Evolutionary conservation across 2,888 invertebrate genomes (phyloP).

Genomic region (Mesorhabditis sp.): DNA sequence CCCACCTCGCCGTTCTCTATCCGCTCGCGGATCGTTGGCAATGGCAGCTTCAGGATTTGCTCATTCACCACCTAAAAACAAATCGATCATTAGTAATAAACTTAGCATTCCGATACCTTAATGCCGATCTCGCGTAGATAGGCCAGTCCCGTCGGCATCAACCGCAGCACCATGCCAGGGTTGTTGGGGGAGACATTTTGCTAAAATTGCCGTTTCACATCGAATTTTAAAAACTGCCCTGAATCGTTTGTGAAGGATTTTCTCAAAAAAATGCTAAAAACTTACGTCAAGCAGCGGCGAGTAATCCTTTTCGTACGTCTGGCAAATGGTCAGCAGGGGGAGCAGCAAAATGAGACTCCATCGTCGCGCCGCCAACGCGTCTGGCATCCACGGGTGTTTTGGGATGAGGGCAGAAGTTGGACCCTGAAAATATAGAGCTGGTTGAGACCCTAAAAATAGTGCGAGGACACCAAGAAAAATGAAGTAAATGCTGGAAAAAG

Average conservation of each 20-base stretch:
- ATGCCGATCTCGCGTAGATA: slow-evolving; percentile 57
- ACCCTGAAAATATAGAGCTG: no score
- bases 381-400: no score
- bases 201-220: slow-evolving; percentile 26
- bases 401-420: no score
- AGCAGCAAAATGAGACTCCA: no score
- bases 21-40: slow-evolving; percentile 53
- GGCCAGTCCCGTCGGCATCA: slow-evolving; percentile 57
- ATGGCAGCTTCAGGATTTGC: slow-evolving; percentile 50
- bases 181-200: slow-evolving; percentile 54
- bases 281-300: slow-evolving; percentile 41
- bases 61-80: slow-evolving; percentile 47
- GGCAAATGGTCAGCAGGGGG: not conserved
- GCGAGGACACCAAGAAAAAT: no score
- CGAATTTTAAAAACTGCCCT: not conserved
- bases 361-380: no score
- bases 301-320: slow-evolving; percentile 24
- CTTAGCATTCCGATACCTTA: slow-evolving; percentile 27
- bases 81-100: not conserved
- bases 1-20: slow-evolving; percentile 54
- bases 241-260: not conserved
- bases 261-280: slow-evolving; percentile 2
- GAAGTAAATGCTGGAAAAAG: no score
- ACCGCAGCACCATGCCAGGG: slow-evolving; percentile 52
- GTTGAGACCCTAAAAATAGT: no score